phyloP scores from a whole-genome alignment of 2,888 invertebrate genomes.

The Scelioninae gen. 1 region DNA sequence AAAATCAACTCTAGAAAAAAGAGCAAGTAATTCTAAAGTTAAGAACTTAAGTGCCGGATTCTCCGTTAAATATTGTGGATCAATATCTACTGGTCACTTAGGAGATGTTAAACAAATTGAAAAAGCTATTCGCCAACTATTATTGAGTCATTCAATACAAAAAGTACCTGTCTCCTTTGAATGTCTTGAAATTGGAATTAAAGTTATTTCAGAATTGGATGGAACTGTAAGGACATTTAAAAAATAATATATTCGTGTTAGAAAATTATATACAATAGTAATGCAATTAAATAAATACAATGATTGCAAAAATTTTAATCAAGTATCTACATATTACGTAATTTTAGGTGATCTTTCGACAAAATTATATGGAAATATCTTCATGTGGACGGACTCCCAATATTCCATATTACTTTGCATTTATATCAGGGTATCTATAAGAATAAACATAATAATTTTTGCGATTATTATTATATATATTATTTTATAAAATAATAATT shows the following conservation, averaged over 20 bases:
- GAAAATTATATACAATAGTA: too few species aligned
- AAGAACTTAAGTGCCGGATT: conserved; percentile 81
- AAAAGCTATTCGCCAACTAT: conserved; percentile 83
- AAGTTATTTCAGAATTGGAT: conserved; percentile 82
- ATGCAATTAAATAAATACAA: too few species aligned
- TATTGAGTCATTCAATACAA: conserved; percentile 76
- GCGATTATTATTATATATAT: conserved; percentile 13
- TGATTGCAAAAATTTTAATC: too few species aligned
- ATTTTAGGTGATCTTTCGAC: conserved; percentile 85
- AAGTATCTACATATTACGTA: too few species aligned
- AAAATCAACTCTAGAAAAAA: conserved; percentile 29
- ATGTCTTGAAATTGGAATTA: conserved; percentile 86
- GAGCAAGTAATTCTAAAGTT: conserved; percentile 4
- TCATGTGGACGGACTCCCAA: conserved; percentile 87
- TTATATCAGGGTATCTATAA: conserved; percentile 86
- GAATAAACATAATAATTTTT: background rate
- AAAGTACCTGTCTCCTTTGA: conserved; percentile 84
- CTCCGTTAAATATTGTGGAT: conserved; percentile 85
- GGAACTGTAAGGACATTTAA: conserved; percentile 79
- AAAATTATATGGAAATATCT: conserved; percentile 88
- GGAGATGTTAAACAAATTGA: conserved; percentile 86
- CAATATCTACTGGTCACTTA: conserved; percentile 84
- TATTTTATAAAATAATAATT: conserved; percentile 12
- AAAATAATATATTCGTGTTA: too few species aligned
- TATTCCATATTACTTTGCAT: conserved; percentile 86